Evolutionary conservation across 2,113 vertebrate genomes (phyloP).

Genomic region (Pantherophis guttatus): DNA sequence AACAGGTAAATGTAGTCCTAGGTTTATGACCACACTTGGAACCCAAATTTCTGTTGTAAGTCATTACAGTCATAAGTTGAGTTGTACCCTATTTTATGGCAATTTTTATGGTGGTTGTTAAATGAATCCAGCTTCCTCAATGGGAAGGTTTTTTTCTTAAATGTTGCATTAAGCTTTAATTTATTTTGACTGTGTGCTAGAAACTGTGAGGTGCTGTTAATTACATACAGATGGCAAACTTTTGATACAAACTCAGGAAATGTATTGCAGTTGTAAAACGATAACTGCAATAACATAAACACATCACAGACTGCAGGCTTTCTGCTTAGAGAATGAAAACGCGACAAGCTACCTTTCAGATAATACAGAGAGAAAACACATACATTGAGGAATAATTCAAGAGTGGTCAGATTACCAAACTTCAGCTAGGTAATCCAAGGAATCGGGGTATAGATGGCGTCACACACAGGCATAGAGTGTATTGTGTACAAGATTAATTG

Average conservation of each 20-base stretch:
- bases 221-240: background rate
- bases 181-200: background rate
- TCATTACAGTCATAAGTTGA: background rate
- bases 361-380: background rate
- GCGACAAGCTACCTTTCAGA: background rate
- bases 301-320: background rate
- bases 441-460: background rate
- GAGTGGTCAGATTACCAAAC: background rate
- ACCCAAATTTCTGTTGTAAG: background rate
- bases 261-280: background rate
- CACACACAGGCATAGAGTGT: background rate
- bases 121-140: background rate
- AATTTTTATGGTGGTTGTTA: background rate
- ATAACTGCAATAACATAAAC: background rate
- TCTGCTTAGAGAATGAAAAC: background rate
- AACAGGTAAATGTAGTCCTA: background rate
- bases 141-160: background rate
- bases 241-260: background rate
- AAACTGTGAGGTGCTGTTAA: background rate
- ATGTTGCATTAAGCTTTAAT: background rate
- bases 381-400: background rate
- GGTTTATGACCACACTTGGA: background rate
- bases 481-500: background rate
- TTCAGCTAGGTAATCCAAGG: background rate
- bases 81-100: background rate